phyloP scores from a whole-genome alignment of 1,140 invertebrate species.

The Leptoteleia sp. region DNA sequence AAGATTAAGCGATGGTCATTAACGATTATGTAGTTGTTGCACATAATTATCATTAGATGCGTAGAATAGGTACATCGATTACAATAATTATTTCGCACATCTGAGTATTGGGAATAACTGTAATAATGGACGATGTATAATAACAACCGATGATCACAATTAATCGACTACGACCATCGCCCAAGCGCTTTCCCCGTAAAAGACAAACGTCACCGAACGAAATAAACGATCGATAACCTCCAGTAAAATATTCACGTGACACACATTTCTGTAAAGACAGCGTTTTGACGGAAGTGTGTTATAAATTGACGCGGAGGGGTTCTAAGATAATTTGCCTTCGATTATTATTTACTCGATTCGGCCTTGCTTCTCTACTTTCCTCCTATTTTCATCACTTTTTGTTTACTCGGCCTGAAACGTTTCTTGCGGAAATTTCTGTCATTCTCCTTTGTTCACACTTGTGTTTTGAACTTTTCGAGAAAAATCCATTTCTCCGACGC shows the following conservation, averaged over 20 bases:
- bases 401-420: not conserved
- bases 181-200: conserved; percentile 3
- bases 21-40: not conserved
- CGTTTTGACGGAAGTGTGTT: conserved; percentile 41
- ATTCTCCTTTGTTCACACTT: conserved; percentile 3
- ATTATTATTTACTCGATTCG: conserved; percentile 13
- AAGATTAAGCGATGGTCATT: conserved; percentile 18
- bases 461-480: conserved; percentile 28
- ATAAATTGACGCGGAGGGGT: conserved; percentile 77
- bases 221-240: conserved; percentile 32
- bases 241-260: conserved; percentile 32
- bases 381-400: not conserved
- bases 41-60: not conserved
- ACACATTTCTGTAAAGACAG: conserved; percentile 24
- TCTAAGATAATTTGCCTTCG: conserved; percentile 57
- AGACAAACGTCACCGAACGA: conserved; percentile 11
- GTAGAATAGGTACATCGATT: not conserved
- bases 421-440: not conserved
- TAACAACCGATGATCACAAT: conserved; percentile 5
- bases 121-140: not conserved
- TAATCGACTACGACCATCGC: conserved; percentile 10
- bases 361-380: not conserved
- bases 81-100: conserved; percentile 8
- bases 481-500: conserved; percentile 30
- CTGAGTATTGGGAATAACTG: conserved; percentile 2